Evolutionary conservation across 2,113 vertebrate genomes (phyloP).

Genomic region (Lepus americanus): DNA sequence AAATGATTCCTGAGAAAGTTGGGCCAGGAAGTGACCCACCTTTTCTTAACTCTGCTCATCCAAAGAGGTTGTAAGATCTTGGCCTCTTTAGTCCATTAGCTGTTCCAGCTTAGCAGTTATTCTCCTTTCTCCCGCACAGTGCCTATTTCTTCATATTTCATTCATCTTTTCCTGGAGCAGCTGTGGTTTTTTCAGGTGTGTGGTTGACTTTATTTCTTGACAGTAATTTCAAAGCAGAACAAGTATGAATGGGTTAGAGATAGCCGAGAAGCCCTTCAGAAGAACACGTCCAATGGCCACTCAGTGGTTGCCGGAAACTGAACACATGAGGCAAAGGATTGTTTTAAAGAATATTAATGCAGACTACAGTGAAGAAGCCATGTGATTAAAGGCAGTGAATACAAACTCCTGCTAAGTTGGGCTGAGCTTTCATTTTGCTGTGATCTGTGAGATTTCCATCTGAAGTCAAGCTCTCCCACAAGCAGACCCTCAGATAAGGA

Average conservation of each 20-base stretch:
- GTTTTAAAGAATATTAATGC: not conserved
- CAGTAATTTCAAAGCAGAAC: slow-evolving; percentile 50
- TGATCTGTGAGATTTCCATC: not conserved
- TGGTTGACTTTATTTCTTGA: slow-evolving; percentile 43
- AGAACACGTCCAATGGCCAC: not conserved
- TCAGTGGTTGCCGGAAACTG: slow-evolving; percentile 15
- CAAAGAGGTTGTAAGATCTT: slow-evolving; percentile 13
- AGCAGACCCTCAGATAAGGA: not conserved
- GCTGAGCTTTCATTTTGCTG: not conserved
- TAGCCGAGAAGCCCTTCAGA: not conserved
- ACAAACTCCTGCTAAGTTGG: not conserved
- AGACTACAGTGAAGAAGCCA: slow-evolving; percentile 7
- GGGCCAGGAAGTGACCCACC: not conserved
- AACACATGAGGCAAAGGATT: not conserved
- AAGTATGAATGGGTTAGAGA: not conserved
- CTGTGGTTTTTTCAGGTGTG: slow-evolving; percentile 4
- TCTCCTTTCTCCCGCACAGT: slow-evolving; percentile 21
- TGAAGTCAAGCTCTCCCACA: not conserved
- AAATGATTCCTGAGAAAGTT: slow-evolving; percentile 59
- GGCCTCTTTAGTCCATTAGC: slow-evolving; percentile 30
- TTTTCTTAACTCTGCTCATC: slow-evolving; percentile 29
- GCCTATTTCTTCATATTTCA: not conserved
- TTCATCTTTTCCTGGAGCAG: slow-evolving; percentile 47
- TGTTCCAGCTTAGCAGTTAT: slow-evolving; percentile 23
- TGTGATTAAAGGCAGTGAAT: not conserved